A percentile compares a stretch with the other conserved stretches of the same genome.
Conservation (phyloP, 1,140 invertebrate species). For the Ladona fulva region DNA sequence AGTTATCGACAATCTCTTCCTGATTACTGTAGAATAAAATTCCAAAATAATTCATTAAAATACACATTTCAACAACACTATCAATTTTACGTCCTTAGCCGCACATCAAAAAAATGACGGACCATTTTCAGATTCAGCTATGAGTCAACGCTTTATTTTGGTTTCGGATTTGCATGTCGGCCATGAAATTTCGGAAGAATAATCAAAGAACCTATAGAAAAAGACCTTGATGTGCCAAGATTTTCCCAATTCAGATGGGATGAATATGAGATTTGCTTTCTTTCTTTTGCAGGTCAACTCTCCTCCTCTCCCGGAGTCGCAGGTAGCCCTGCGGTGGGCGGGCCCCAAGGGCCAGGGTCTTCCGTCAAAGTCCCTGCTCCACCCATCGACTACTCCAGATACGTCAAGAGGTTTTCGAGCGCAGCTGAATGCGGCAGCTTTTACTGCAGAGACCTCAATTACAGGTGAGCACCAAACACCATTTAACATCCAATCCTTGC, state of each 20-base stretch:
- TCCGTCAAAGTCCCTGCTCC: background rate
- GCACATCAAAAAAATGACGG: too few species aligned
- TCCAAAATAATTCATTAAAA: too few species aligned
- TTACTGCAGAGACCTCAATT: slow-evolving; percentile 72
- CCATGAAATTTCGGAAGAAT: background rate
- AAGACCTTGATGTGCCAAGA: too few species aligned
- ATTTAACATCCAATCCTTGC: too few species aligned
- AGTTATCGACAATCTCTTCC: too few species aligned
- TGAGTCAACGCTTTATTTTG: too few species aligned
- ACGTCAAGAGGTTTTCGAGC: slow-evolving; percentile 67
- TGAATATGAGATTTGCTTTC: background rate
- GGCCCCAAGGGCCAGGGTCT: background rate
- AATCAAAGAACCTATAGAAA: background rate
- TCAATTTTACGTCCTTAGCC: too few species aligned
- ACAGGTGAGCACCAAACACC: slow-evolving; percentile 36
- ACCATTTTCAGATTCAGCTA: too few species aligned
- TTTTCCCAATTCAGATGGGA: too few species aligned
- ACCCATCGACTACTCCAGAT: slow-evolving; percentile 65
- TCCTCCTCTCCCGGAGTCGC: background rate
- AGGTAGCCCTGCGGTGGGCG: background rate
- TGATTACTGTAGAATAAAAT: too few species aligned
- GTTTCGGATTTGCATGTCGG: too few species aligned
- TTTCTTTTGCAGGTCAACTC: background rate
- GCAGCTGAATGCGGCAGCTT: slow-evolving; percentile 67
- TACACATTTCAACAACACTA: too few species aligned